These are phyloP conservation scores for Heliconius nattereri DNA, from an alignment of 1,140 invertebrate genomes.

Conservation along the genomic window DNA sequence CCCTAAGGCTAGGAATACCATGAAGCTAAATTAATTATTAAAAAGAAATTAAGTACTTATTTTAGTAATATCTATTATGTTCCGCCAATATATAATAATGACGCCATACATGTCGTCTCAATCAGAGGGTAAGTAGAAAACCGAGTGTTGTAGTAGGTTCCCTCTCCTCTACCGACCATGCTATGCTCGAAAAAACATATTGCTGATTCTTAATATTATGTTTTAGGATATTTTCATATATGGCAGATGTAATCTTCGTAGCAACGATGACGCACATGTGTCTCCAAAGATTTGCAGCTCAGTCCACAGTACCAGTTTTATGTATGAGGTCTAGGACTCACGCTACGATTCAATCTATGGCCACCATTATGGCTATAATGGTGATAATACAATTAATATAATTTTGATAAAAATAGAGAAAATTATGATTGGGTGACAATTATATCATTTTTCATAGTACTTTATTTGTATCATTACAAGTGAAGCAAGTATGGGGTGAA, in stretches of 20 bases:
- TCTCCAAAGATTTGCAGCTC: slow-evolving; percentile 57
- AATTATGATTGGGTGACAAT: too few species aligned
- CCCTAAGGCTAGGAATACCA: too few species aligned
- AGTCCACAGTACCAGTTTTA: slow-evolving; percentile 59
- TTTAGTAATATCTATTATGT: too few species aligned
- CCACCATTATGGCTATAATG: slow-evolving; percentile 64
- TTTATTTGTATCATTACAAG: too few species aligned
- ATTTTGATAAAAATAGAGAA: not conserved
- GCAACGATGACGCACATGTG: slow-evolving; percentile 60
- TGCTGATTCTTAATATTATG: not conserved
- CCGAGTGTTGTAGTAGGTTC: not conserved
- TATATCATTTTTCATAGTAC: too few species aligned
- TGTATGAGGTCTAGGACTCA: slow-evolving; percentile 69
- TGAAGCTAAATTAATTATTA: too few species aligned
- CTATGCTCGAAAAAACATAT: not conserved
- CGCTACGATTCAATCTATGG: slow-evolving; percentile 59
- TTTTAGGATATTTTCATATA: slow-evolving; percentile 63
- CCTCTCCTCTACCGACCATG: too few species aligned
- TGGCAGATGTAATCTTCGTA: slow-evolving; percentile 69
- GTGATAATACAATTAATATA: slow-evolving; percentile 40
- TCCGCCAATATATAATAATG: not conserved
- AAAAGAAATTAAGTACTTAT: too few species aligned
- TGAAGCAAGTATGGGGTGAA: too few species aligned
- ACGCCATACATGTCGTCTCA: not conserved
- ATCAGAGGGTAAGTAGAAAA: not conserved